Percentiles rank a stretch among this genome's conserved stretches.
Evolutionary conservation across 2,888 invertebrate species (phyloP).

Genomic region (Synanthedon formicaeformis): DNA sequence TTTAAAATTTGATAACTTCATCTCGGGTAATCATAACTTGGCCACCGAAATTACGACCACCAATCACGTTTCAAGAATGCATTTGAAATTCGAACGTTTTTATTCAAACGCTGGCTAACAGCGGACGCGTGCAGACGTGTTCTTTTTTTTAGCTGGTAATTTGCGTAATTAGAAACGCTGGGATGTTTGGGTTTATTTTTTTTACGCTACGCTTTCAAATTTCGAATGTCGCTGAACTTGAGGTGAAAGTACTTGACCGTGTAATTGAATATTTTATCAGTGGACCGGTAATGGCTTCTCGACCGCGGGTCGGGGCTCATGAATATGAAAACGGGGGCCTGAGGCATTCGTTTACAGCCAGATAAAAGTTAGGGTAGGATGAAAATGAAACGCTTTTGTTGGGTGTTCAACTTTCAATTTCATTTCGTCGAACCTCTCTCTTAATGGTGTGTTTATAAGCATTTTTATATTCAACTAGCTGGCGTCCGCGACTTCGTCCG

Average conservation of each 20-base stretch:
- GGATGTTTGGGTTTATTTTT: slow-evolving; percentile 5
- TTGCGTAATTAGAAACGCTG: neutral
- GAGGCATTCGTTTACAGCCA: neutral
- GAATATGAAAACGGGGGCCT: slow-evolving; percentile 5
- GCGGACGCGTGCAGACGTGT: slow-evolving; percentile 35
- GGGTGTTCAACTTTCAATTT: slow-evolving; percentile 2
- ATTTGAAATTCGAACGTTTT: slow-evolving; percentile 42
- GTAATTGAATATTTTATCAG: slow-evolving; percentile 48
- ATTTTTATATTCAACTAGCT: no score
- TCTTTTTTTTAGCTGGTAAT: slow-evolving; percentile 1
- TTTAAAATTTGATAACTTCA: slow-evolving; percentile 59
- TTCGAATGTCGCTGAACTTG: slow-evolving; percentile 37
- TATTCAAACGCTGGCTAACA: slow-evolving; percentile 30
- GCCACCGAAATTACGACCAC: slow-evolving; percentile 34
- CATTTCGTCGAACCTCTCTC: slow-evolving; percentile 1
- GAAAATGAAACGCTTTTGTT: neutral
- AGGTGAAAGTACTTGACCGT: slow-evolving; percentile 34
- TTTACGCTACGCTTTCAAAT: slow-evolving; percentile 23
- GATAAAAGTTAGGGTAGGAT: neutral
- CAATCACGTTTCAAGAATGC: slow-evolving; percentile 31
- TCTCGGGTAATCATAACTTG: slow-evolving; percentile 50
- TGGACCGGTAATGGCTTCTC: slow-evolving; percentile 5
- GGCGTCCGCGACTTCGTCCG: no score
- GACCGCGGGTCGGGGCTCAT: slow-evolving; percentile 1
- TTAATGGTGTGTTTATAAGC: neutral